Evolutionary conservation across 2,797 vertebrate genomes (phyloP).

Genomic region (Sardinella longiceps): DNA sequence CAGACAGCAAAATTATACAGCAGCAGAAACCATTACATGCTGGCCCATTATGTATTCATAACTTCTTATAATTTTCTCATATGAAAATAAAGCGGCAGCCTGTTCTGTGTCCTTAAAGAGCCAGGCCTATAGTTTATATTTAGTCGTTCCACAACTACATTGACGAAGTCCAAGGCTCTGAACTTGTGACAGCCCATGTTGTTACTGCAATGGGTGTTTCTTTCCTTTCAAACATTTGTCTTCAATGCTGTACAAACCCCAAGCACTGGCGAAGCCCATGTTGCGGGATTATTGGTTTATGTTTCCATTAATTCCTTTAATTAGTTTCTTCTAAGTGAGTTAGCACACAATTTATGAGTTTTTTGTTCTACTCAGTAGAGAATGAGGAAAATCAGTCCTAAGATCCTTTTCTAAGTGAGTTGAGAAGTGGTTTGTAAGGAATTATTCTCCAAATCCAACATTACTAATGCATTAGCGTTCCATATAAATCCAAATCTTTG

Average conservation of each 20-base stretch:
- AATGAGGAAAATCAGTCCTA: neutral
- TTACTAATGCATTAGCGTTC: neutral
- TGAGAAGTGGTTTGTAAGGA: too few relatives aligned
- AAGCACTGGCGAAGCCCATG: neutral
- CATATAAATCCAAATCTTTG: neutral
- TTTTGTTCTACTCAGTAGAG: neutral
- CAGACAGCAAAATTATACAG: slow-evolving; percentile 46
- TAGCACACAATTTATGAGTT: neutral
- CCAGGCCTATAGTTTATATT: neutral
- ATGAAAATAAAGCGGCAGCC: neutral
- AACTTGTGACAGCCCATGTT: too few relatives aligned
- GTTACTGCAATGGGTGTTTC: too few relatives aligned
- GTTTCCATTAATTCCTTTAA: neutral
- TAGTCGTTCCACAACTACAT: neutral
- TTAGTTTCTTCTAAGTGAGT: neutral
- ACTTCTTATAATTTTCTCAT: slow-evolving; percentile 27
- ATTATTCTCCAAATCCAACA: neutral
- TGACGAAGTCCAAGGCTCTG: neutral
- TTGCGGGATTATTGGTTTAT: neutral
- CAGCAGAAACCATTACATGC: slow-evolving; percentile 28
- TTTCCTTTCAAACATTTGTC: neutral
- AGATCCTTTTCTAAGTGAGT: too few relatives aligned
- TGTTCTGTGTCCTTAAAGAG: neutral
- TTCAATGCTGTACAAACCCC: neutral
- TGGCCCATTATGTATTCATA: slow-evolving; percentile 27